phyloP scores from a whole-genome alignment of 2,888 invertebrate species.

The Lepidocyrtoides sp. region DNA sequence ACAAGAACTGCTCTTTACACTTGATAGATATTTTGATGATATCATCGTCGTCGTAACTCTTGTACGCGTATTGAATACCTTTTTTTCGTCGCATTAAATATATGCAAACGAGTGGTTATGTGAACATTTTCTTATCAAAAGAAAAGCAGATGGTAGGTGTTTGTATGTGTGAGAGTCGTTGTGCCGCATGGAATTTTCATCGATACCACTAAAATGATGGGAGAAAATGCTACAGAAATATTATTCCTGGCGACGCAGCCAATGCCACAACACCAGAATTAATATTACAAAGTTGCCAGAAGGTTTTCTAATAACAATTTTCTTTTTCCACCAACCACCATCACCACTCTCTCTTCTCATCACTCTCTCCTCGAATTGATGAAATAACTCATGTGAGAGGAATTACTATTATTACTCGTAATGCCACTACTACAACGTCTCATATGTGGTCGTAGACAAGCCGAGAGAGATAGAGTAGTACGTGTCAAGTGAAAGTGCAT shows the following conservation, averaged over 20 bases:
- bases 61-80: slow-evolving; percentile 38
- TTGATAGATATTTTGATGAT: slow-evolving; percentile 38
- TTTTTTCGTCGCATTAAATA: neutral
- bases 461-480: too few species aligned
- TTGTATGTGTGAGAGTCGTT: slow-evolving; percentile 25
- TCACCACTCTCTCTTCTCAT: neutral
- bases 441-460: slow-evolving; percentile 11
- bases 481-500: slow-evolving; percentile 55
- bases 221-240: slow-evolving; percentile 24
- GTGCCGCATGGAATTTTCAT: slow-evolving; percentile 32
- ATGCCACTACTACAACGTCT: neutral
- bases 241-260: neutral
- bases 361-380: slow-evolving; percentile 47
- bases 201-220: slow-evolving; percentile 2
- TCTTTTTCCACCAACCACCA: neutral
- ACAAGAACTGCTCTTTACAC: neutral
- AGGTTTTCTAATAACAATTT: slow-evolving; percentile 50
- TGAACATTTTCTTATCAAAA: neutral
- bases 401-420: slow-evolving; percentile 50
- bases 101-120: neutral
- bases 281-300: slow-evolving; percentile 47
- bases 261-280: slow-evolving; percentile 41
- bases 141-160: neutral
- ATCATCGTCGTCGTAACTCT: slow-evolving; percentile 19
- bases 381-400: slow-evolving; percentile 58